These are phyloP conservation scores for Lydus trimaculatus DNA, from an alignment of 2,888 invertebrate genomes.

Conservation along the genomic window DNA sequence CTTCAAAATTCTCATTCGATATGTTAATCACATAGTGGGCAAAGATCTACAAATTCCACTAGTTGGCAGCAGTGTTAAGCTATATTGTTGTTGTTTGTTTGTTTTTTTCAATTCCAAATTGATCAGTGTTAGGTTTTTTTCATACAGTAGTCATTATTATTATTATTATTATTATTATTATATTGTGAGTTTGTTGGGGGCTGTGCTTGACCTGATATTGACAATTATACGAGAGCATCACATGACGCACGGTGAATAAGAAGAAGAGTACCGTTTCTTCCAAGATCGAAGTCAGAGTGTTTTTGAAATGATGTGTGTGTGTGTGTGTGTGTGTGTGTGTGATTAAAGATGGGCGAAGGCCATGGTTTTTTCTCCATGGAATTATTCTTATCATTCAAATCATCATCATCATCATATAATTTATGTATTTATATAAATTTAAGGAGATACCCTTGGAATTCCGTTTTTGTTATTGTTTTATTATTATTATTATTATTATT, in stretches of 20 bases:
- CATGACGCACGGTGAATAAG: slow-evolving; percentile 43
- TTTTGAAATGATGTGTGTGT: too few species aligned
- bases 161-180: background rate
- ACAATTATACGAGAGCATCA: slow-evolving; percentile 41
- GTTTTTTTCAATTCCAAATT: background rate
- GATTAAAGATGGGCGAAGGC: slow-evolving; percentile 45
- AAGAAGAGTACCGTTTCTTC: slow-evolving; percentile 39
- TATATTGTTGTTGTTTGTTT: too few species aligned
- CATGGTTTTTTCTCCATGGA: slow-evolving; percentile 37
- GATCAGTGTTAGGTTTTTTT: background rate
- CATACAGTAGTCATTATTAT: background rate
- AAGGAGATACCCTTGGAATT: background rate
- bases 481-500: background rate
- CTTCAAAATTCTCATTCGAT: too few species aligned
- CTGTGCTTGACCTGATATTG: slow-evolving; percentile 42
- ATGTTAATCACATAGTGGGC: too few species aligned
- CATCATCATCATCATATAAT: background rate
- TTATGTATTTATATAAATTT: background rate
- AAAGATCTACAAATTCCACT: too few species aligned
- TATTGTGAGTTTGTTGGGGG: too few species aligned
- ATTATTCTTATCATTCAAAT: too few species aligned
- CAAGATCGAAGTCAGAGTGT: slow-evolving; percentile 43
- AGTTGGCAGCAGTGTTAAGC: too few species aligned
- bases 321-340: too few species aligned
- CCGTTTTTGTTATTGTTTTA: background rate